Evolutionary conservation across 2,113 vertebrate genomes (phyloP).

Genomic region (Accipiter cooperii): DNA sequence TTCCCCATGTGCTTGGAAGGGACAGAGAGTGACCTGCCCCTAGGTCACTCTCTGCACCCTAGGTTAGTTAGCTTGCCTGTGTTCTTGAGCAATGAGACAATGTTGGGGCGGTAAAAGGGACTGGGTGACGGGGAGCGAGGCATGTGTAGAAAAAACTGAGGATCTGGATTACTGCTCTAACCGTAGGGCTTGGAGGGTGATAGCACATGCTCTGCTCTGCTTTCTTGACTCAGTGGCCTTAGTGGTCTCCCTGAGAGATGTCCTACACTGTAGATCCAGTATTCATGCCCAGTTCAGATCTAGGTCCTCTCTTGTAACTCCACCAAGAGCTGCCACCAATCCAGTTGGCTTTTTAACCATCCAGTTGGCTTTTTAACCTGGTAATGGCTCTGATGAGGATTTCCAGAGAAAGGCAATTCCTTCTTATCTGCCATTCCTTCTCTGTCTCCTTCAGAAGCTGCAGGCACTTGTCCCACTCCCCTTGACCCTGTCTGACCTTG

Average conservation of each 20-base stretch:
- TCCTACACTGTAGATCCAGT: not conserved
- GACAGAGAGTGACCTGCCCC: not conserved
- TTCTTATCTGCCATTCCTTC: not conserved
- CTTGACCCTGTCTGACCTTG: not conserved
- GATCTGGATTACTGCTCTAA: not conserved
- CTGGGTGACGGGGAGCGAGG: not conserved
- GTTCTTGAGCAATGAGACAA: not conserved
- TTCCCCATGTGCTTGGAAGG: not conserved
- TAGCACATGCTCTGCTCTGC: not conserved
- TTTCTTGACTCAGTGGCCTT: not conserved
- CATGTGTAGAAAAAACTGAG: not conserved
- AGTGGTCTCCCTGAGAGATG: not conserved
- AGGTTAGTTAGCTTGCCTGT: accelerated
- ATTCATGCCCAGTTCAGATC: not conserved
- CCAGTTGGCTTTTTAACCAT: not conserved
- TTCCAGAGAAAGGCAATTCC: not conserved
- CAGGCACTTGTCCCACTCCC: not conserved
- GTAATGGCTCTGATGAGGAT: not conserved
- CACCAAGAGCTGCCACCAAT: not conserved
- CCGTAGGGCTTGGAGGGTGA: not conserved
- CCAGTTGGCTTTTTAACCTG: not conserved
- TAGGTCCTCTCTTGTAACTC: not conserved
- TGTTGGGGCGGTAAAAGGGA: not conserved
- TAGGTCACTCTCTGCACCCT: not conserved
- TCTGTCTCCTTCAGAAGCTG: not conserved